phyloP scores from a whole-genome alignment of 2,888 invertebrate species.

The Orthonevra nobilis region DNA sequence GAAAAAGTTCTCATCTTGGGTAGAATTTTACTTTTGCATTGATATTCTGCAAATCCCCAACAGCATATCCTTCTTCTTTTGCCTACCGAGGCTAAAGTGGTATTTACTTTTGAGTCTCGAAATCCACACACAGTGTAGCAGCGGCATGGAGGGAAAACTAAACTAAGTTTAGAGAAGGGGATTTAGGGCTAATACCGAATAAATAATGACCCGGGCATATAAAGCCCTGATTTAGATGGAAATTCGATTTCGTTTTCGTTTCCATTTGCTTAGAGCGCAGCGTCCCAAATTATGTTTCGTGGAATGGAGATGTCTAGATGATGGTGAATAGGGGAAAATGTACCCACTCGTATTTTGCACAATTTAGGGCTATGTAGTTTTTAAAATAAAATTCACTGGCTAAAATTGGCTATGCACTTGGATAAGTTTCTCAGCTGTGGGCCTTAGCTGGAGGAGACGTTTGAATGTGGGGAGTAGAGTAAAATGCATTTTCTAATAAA shows the following conservation, averaged over 20 bases:
- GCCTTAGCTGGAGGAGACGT: too few relatives aligned
- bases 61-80: slow-evolving; percentile 50
- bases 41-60: slow-evolving; percentile 60
- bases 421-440: too few relatives aligned
- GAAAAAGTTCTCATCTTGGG: slow-evolving; percentile 60
- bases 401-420: too few relatives aligned
- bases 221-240: slow-evolving; percentile 70
- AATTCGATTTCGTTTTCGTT: slow-evolving; percentile 71
- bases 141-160: slow-evolving; percentile 42
- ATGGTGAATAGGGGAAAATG: too few relatives aligned
- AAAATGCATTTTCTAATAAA: too few relatives aligned
- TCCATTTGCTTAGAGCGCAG: slow-evolving; percentile 1
- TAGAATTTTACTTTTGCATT: slow-evolving; percentile 61
- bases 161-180: slow-evolving; percentile 70
- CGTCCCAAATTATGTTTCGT: slow-evolving; percentile 44
- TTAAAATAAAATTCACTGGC: too few relatives aligned
- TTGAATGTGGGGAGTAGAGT: too few relatives aligned
- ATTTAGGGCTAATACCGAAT: slow-evolving; percentile 73
- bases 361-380: too few relatives aligned
- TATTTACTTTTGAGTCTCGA: slow-evolving; percentile 65
- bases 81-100: slow-evolving; percentile 60
- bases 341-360: too few relatives aligned
- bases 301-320: slow-evolving; percentile 11
- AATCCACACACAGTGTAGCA: slow-evolving; percentile 39
- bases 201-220: slow-evolving; percentile 74